Evolutionary conservation across 2,888 invertebrate genomes (phyloP), one percentile per base, ranked within the genome.

Genomic region (Drosophila borealis): DNA sequence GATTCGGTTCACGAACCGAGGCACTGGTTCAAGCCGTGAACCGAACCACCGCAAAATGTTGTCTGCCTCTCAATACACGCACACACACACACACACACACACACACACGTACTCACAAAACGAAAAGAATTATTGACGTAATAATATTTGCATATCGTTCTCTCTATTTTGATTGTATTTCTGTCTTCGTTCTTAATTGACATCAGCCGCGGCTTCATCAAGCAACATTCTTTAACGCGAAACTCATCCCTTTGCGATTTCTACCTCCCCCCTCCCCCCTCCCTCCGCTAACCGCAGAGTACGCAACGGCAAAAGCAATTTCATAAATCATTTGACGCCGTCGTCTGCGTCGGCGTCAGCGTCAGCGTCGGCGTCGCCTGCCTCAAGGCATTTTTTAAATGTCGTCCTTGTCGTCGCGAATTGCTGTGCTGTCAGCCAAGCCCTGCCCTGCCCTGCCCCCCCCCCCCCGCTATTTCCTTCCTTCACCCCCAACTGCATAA

Each of bases 271-370:
- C 3, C 17, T 10, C 17, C 17, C 17, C 17, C 17, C 17, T 17
- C 17, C 17, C 1, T 1, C 17, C 34, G 13, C n/a, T 19, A 8
- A 29, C 9, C 34, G 48, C 56, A 39, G 67, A 78, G 76, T 63
- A 49, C 60, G 83, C 73, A 86, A 70, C 73, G 72, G 86, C 74
- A 83, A 89, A 89, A 89, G 86, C 90, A 89, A 91, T 91, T 91
- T 91, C 90, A 91, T 91, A 91, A 91, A 91, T 91, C 90, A 91
- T 91, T 91, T 91, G 88, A 87, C 84, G 83, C 83, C 75, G 74
- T 77, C 75, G 17, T 17, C 17, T 2, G 17, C 34, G 61, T 48
- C 29, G 8, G 29, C 29, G 51, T 57, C 29, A 34, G 25, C 6
- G 48, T 49, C 54, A 56, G 17, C 21, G 60, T 37, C 29, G 41